phyloP scores from a whole-genome alignment of 2,797 vertebrate genomes.

The Ataeniobius toweri region DNA sequence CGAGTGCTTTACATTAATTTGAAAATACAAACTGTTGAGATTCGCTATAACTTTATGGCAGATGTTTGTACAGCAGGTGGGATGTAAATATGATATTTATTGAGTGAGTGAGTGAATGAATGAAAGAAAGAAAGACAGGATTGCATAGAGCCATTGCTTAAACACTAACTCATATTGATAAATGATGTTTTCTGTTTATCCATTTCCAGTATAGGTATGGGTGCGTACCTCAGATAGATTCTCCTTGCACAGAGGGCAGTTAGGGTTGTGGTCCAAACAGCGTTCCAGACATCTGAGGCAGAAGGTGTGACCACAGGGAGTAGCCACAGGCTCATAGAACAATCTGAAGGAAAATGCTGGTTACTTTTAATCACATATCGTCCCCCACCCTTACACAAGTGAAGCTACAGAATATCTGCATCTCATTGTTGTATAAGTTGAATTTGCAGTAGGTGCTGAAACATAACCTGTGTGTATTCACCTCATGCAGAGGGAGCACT shows the following conservation, averaged over 20 bases:
- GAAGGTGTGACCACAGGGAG: slow-evolving; percentile 93
- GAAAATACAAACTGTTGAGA: neutral
- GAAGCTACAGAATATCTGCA: neutral
- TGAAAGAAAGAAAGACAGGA: too few relatives aligned
- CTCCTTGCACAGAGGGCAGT: slow-evolving; percentile 94
- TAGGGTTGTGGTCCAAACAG: slow-evolving; percentile 91
- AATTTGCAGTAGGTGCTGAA: neutral
- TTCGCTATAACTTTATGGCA: neutral
- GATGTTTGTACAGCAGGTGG: too few relatives aligned
- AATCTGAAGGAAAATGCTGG: slow-evolving; percentile 49
- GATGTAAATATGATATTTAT: too few relatives aligned
- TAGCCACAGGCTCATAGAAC: slow-evolving; percentile 89
- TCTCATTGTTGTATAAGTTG: too few relatives aligned
- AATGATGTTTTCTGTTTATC: neutral
- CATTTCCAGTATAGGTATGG: neutral
- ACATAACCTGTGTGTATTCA: slow-evolving; percentile 40
- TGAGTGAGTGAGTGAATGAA: too few relatives aligned
- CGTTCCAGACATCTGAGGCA: slow-evolving; percentile 95
- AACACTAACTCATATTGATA: neutral
- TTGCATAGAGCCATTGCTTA: neutral
- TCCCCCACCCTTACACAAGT: too few relatives aligned
- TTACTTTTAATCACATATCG: too few relatives aligned
- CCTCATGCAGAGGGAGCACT: slow-evolving; percentile 94
- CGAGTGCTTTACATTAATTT: neutral
- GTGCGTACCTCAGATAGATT: slow-evolving; percentile 86